phyloP scores from a whole-genome alignment of 1,140 invertebrate species.

The Pinna nobilis region DNA sequence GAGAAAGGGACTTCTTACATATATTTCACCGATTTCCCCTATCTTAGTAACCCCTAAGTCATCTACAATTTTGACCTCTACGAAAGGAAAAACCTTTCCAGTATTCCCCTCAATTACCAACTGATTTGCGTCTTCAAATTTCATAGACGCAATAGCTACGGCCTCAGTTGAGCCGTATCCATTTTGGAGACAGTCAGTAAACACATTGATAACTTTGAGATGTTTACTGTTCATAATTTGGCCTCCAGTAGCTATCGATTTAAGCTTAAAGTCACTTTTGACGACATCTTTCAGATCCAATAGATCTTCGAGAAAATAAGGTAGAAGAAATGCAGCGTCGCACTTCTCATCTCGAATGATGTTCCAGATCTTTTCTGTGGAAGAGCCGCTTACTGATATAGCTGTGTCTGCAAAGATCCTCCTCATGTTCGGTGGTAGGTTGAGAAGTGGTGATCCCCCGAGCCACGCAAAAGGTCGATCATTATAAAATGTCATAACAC shows the following conservation, averaged over 20 bases:
- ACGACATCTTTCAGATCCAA: not conserved
- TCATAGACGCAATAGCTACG: not conserved
- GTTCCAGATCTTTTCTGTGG: not conserved
- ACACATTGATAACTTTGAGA: not conserved
- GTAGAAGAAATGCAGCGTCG: not conserved
- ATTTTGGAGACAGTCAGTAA: not conserved
- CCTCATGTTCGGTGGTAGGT: not conserved
- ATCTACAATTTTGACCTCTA: conserved; percentile 12
- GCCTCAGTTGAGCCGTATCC: conserved; percentile 18
- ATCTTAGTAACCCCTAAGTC: not conserved
- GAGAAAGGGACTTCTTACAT: not conserved
- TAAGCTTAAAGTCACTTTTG: not conserved
- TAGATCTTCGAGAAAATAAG: not conserved
- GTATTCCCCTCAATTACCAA: not conserved
- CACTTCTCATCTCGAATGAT: not conserved
- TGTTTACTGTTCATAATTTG: not conserved
- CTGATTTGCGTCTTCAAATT: not conserved
- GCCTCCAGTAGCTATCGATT: not conserved
- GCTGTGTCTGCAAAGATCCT: not conserved
- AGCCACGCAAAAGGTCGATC: conserved; percentile 26
- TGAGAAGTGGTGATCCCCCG: not conserved
- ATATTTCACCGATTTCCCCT: not conserved
- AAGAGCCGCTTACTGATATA: not conserved
- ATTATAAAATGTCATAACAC: not conserved
- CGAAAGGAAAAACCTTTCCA: conserved; percentile 1